Conservation (phyloP, 2,797 vertebrate genomes). For the Gymnodraco acuticeps region DNA sequence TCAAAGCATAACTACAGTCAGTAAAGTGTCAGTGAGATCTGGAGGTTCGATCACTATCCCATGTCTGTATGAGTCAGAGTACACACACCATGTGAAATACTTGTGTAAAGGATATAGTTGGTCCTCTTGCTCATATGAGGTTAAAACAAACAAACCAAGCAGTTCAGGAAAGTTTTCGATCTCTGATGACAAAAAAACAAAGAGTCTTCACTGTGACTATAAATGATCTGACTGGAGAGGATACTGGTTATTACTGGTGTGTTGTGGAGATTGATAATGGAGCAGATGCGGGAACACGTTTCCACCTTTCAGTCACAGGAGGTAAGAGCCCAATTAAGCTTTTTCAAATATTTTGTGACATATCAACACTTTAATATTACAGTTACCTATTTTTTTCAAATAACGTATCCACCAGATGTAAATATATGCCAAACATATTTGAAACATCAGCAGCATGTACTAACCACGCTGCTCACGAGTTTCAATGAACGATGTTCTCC, state of each 20-base stretch:
- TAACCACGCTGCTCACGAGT: background rate
- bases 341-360: no score
- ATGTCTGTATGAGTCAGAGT: background rate
- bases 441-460: background rate
- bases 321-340: slow-evolving; percentile 24
- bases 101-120: slow-evolving; percentile 24
- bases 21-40: slow-evolving; percentile 6
- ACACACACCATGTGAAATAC: slow-evolving; percentile 37
- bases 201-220: slow-evolving; percentile 48
- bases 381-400: no score
- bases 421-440: no score
- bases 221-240: fast-evolving
- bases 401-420: no score
- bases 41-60: slow-evolving; percentile 46
- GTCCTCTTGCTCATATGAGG: fast-evolving
- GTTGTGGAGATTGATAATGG: background rate
- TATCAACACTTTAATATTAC: no score
- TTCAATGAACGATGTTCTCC: background rate
- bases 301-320: slow-evolving; percentile 17
- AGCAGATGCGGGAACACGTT: no score
- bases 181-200: slow-evolving; percentile 23
- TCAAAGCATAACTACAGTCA: slow-evolving; percentile 20
- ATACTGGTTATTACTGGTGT: slow-evolving; percentile 41
- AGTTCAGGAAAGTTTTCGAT: slow-evolving; percentile 35
- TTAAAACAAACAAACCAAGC: background rate